Evolutionary conservation across 2,797 vertebrate genomes (phyloP).

Genomic region (Tapera naevia): DNA sequence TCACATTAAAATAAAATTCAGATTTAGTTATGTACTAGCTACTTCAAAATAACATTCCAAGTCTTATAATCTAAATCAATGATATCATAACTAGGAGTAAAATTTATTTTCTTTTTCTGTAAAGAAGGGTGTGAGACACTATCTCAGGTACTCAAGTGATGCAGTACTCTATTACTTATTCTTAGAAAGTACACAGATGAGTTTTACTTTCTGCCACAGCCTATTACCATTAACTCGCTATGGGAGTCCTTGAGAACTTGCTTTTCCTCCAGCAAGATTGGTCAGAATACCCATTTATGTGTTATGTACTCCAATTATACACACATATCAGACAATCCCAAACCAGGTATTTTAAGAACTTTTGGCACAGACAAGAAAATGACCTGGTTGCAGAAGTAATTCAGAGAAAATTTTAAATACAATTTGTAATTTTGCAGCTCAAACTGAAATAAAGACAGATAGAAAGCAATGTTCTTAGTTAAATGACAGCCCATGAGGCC

Average conservation of each 20-base stretch:
- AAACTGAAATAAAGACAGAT: neutral
- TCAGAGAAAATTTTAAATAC: neutral
- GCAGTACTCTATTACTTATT: neutral
- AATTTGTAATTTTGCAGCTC: neutral
- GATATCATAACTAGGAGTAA: neutral
- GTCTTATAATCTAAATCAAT: neutral
- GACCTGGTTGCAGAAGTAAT: neutral
- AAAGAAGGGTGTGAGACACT: neutral
- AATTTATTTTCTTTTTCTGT: neutral
- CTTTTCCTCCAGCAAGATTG: neutral
- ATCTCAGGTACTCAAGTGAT: neutral
- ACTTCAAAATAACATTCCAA: conserved; percentile 28
- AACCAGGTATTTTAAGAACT: neutral
- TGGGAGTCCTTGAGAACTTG: neutral
- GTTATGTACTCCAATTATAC: neutral
- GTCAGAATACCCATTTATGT: neutral
- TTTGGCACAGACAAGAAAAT: neutral
- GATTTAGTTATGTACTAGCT: conserved; percentile 24
- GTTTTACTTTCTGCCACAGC: neutral
- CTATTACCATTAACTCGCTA: neutral
- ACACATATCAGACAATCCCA: neutral
- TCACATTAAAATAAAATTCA: conserved; percentile 62
- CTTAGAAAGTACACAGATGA: neutral
- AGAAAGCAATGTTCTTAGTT: neutral
- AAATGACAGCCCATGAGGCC: neutral